phyloP scores from a whole-genome alignment of 1,140 invertebrate species.

The Drosophila suzukii region DNA sequence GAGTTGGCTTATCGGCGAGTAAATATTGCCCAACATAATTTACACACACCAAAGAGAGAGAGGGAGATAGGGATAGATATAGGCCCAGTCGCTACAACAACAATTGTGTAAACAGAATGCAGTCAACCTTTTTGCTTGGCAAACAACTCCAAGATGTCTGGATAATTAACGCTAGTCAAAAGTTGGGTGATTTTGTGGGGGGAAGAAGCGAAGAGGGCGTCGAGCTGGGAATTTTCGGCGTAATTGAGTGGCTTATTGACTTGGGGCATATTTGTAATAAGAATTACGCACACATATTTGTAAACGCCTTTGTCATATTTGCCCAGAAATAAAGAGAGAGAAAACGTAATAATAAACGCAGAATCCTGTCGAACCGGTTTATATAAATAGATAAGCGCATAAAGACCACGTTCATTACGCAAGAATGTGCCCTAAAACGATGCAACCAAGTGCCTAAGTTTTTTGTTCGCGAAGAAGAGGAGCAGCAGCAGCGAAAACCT shows the following conservation, averaged over 20 bases:
- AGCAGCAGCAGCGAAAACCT: conserved; percentile 51
- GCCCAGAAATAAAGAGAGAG: conserved; percentile 30
- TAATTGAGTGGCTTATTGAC: conserved; percentile 78
- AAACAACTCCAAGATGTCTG: conserved; percentile 56
- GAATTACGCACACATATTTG: conserved; percentile 28
- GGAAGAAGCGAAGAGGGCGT: not conserved
- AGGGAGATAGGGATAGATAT: conserved; percentile 1
- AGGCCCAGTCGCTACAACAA: conserved; percentile 28
- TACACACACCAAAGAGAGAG: conserved; percentile 43
- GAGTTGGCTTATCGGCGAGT: conserved; percentile 61
- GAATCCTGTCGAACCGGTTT: conserved; percentile 75
- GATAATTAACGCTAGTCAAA: conserved; percentile 68
- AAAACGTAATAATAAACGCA: conserved; percentile 28
- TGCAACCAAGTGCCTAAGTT: conserved; percentile 67
- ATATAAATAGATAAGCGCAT: conserved; percentile 70
- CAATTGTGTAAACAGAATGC: conserved; percentile 78
- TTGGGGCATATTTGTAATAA: conserved; percentile 29
- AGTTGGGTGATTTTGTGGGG: conserved; percentile 3
- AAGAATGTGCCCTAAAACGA: conserved; percentile 83
- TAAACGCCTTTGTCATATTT: conserved; percentile 47
- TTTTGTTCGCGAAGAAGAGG: conserved; percentile 5
- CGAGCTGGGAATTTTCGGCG: conserved; percentile 67
- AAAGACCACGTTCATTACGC: conserved; percentile 72
- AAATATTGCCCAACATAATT: conserved; percentile 81
- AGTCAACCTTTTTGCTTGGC: conserved; percentile 68